phyloP scores from a whole-genome alignment of 2,113 vertebrate genomes.

The Acanthisitta chloris region DNA sequence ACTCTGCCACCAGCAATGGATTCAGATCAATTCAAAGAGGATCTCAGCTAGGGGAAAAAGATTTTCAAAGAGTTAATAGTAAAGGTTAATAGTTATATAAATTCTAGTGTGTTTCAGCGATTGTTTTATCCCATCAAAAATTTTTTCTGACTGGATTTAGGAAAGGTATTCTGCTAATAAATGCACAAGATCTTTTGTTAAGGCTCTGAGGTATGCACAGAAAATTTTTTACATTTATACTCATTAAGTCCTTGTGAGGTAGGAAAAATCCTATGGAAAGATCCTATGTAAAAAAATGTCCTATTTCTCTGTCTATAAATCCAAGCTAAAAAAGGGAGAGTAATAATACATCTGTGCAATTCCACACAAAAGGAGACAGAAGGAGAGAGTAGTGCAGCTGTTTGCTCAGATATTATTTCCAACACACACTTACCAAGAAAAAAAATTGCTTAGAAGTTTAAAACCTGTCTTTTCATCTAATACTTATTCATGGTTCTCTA shows the following conservation, averaged over 20 bases:
- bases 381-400: not conserved
- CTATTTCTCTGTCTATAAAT: not conserved
- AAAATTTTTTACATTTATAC: not conserved
- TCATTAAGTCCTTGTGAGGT: not conserved
- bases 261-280: not conserved
- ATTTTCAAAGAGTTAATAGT: not conserved
- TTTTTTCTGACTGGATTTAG: not conserved
- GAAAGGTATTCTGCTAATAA: not conserved
- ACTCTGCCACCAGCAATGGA: not conserved
- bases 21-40: not conserved
- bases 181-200: not conserved
- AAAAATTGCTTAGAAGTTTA: not conserved
- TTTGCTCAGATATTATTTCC: not conserved
- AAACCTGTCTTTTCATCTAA: not conserved
- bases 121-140: not conserved
- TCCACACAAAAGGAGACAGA: not conserved
- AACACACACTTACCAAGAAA: accelerated
- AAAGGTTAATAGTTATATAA: not conserved
- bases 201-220: not conserved
- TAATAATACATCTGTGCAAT: not conserved
- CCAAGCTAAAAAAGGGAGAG: not conserved
- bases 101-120: not conserved
- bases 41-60: not conserved
- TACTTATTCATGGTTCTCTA: not conserved
- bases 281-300: not conserved